Evolutionary conservation across 2,113 vertebrate genomes (phyloP), one percentile per base, ranked within the genome.

Genomic region (Triplophysa dalaica): DNA sequence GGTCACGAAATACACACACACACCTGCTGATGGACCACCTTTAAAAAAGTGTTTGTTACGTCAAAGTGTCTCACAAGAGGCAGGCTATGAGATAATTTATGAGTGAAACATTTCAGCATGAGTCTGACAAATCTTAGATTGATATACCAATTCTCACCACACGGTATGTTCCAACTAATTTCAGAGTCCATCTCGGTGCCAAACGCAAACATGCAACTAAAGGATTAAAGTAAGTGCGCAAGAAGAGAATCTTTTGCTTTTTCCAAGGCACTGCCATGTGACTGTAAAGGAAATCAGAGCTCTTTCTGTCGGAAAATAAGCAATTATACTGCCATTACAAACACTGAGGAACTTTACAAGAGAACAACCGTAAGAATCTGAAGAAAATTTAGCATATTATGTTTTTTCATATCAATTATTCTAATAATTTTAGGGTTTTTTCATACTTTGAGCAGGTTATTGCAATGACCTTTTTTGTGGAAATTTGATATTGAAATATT

Each of bases 151-250:
- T 56, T 50, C 83, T 79, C 67, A 63, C 41, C 41, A 11, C 67
- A 60, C 73, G 52, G 66, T 21, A 33, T 22, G 68, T 58, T 81
- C 79, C 79, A 82, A 56, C 70, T 56, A 68, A 70, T 58, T 52
- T 29, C 54, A 26, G 45, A 70, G 19, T 14, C 68, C 70, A 64
- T 78, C 41, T 84, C 77, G 76, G 77, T 50, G n/a, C 58, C 33
- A 50, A 80, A 80, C 72, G 60, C 66, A 80, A 83, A 83, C 77
- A 70, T 72, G 63, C 72, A 33, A 52, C 68, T 72, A 56, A 80
- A 65, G 17, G 48, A 54, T 52, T 60, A 78, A 3, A 10, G 24
- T 52, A 24, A 38, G 19, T 22, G 24, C 8, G 38, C 22, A 4
- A 26, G 68, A 79, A 52, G 13, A 50, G 24, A 64, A 63, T 11